A percentile compares a stretch with the other conserved stretches of the same genome.
Conservation (phyloP, 2,797 vertebrate genomes). For the Pitangus sulphuratus region DNA sequence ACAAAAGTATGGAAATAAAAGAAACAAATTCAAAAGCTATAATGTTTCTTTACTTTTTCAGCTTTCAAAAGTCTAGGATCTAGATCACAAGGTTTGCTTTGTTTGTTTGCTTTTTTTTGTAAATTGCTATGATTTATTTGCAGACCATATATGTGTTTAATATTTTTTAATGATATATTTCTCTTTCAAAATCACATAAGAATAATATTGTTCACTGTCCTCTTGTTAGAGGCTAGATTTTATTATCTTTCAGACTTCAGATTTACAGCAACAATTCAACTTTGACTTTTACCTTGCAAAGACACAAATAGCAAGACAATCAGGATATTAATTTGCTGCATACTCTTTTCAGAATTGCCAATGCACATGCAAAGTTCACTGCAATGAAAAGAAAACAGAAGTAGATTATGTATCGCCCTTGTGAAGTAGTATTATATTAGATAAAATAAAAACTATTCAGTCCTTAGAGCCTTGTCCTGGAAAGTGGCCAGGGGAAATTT, state of each 20-base stretch:
- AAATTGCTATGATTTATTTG: neutral
- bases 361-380: neutral
- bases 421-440: neutral
- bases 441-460: neutral
- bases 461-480: neutral
- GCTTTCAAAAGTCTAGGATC: neutral
- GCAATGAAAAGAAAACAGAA: neutral
- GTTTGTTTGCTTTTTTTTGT: too few relatives aligned
- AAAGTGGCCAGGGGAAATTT: neutral
- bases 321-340: neutral
- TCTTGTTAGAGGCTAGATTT: neutral
- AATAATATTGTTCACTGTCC: neutral
- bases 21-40: accelerated
- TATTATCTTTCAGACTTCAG: neutral
- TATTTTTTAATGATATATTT: neutral
- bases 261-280: neutral
- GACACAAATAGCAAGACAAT: neutral
- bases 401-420: neutral
- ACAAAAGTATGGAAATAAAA: neutral
- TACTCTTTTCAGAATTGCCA: neutral
- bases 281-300: neutral
- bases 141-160: neutral
- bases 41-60: neutral
- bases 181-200: neutral
- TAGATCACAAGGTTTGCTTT: neutral